These are phyloP conservation scores for Ornithoptera priamus DNA, from an alignment of 2,888 invertebrate species.

Conservation along the genomic window DNA sequence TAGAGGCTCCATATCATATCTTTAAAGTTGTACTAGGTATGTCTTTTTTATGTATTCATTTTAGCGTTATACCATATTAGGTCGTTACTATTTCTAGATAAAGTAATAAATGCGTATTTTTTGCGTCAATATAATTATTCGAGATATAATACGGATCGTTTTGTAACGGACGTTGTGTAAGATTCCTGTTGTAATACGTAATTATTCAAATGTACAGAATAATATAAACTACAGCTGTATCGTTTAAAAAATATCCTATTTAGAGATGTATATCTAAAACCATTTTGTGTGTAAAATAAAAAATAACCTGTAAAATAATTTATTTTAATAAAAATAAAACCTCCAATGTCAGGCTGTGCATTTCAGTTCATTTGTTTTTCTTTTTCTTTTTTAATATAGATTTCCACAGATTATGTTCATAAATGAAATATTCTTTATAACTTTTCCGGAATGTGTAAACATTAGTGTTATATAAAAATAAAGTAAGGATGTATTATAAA, in stretches of 20 bases:
- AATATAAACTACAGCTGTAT: neutral
- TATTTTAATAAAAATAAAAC: slow-evolving; percentile 19
- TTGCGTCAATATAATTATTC: too few species aligned
- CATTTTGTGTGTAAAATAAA: neutral
- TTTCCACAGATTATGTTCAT: neutral
- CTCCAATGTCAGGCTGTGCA: slow-evolving; percentile 13
- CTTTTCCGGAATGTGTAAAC: too few species aligned
- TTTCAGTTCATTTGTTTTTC: slow-evolving; percentile 20
- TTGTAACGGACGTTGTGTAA: too few species aligned
- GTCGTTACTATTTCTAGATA: too few species aligned
- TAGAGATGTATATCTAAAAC: slow-evolving; percentile 13
- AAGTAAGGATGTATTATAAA: too few species aligned
- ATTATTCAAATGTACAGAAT: neutral
- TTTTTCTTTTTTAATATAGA: slow-evolving; percentile 5
- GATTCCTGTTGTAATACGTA: slow-evolving; percentile 14
- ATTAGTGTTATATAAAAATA: too few species aligned
- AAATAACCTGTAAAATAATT: slow-evolving; percentile 15
- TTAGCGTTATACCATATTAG: too few species aligned
- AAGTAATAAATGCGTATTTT: too few species aligned
- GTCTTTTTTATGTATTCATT: too few species aligned
- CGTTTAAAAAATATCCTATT: neutral
- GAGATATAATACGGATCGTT: too few species aligned
- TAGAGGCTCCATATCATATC: slow-evolving; percentile 10
- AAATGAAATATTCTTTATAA: too few species aligned
- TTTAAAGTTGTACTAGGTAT: neutral